Evolutionary conservation across 2,113 vertebrate genomes (phyloP).

Genomic region (Pseudopodoces humilis): DNA sequence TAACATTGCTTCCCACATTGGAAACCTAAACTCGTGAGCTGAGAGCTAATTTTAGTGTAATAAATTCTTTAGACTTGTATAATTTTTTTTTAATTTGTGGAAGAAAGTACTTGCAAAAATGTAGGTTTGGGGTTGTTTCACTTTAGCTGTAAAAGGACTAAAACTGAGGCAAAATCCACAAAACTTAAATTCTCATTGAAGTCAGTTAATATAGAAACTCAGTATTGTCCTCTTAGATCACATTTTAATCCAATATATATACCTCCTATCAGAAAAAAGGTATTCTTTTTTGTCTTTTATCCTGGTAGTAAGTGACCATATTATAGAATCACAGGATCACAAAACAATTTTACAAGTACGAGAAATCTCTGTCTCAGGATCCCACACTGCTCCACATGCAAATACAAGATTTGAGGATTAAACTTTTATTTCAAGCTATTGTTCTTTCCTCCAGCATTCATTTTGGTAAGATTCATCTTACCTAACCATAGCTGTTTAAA

Average conservation of each 20-base stretch:
- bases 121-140: neutral
- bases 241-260: neutral
- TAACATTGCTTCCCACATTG: constrained; percentile 33
- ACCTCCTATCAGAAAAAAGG: neutral
- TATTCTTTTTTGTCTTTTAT: neutral
- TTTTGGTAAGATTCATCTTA: neutral
- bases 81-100: neutral
- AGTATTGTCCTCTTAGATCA: neutral
- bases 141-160: neutral
- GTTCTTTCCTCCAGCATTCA: neutral
- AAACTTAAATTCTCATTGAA: neutral
- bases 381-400: neutral
- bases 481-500: neutral
- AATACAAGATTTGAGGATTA: neutral
- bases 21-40: constrained; percentile 12
- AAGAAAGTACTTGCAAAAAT: neutral
- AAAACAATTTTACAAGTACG: neutral
- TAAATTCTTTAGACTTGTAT: neutral
- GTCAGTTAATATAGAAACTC: neutral
- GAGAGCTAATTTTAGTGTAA: constrained; percentile 29
- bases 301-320: neutral
- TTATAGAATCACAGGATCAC: neutral
- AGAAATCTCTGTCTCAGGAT: neutral
- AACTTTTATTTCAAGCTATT: neutral
- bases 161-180: neutral